A percentile compares a stretch with the other conserved stretches of the same genome.
Conservation (phyloP, 2,797 vertebrate genomes). For the Phoeniculus purpureus region DNA sequence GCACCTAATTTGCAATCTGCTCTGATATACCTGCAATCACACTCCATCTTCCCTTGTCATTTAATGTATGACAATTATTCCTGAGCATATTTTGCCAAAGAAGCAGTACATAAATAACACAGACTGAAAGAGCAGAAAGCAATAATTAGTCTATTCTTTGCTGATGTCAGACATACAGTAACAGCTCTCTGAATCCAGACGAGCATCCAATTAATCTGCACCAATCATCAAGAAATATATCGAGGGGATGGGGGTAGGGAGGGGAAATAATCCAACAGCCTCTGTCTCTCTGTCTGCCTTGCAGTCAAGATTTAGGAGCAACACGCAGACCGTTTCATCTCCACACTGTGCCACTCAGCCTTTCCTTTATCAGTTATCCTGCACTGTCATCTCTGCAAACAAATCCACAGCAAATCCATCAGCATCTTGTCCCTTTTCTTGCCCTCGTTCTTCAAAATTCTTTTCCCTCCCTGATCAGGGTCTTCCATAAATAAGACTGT, state of each 20-base stretch:
- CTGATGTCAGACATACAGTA: slow-evolving; percentile 25
- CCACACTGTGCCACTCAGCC: background rate
- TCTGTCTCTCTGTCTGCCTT: background rate
- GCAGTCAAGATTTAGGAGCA: background rate
- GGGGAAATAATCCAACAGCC: background rate
- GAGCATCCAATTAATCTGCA: slow-evolving; percentile 35
- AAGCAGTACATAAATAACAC: slow-evolving; percentile 22
- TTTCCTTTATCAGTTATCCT: background rate
- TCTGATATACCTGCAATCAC: slow-evolving; percentile 20
- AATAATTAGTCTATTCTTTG: slow-evolving; percentile 39
- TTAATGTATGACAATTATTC: background rate
- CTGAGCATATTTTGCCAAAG: background rate
- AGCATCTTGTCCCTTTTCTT: background rate
- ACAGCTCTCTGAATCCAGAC: slow-evolving; percentile 15
- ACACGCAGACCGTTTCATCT: background rate
- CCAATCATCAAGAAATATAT: slow-evolving; percentile 15
- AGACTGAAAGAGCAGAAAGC: slow-evolving; percentile 32
- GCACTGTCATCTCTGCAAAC: background rate
- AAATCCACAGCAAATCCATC: background rate
- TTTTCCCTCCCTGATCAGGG: background rate
- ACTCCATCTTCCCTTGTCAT: background rate
- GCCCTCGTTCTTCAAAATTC: background rate
- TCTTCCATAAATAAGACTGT: background rate
- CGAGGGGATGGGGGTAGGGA: background rate
- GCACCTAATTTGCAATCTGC: slow-evolving; percentile 53